Conservation (phyloP, 2,113 vertebrate species). For the Pungitius pungitius region DNA sequence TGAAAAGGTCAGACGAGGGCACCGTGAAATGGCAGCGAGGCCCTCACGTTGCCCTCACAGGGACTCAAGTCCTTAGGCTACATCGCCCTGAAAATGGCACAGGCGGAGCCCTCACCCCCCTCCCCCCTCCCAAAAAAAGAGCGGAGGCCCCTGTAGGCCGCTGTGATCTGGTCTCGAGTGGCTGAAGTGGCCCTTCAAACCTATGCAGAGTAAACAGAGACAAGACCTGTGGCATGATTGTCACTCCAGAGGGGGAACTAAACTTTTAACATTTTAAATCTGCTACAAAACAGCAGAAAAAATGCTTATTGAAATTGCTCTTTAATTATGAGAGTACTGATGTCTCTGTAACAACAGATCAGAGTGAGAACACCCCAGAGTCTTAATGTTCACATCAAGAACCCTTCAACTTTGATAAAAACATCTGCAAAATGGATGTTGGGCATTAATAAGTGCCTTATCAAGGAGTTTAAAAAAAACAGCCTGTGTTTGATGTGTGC, state of each 20-base stretch:
- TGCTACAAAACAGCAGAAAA: background rate
- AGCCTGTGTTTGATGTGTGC: background rate
- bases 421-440: conserved; percentile 8
- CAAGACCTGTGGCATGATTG: background rate
- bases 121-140: conserved; percentile 1
- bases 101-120: conserved; percentile 11
- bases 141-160: conserved; percentile 27
- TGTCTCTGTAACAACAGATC: background rate
- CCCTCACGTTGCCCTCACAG: conserved; percentile 55
- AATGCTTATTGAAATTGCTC: background rate
- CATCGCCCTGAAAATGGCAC: conserved; percentile 67
- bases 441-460: no score
- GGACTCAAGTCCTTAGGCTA: conserved; percentile 41
- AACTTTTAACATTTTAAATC: conserved; percentile 5
- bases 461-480: background rate
- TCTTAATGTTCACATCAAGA: no score
- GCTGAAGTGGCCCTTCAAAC: conserved; percentile 15
- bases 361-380: no score
- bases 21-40: conserved; percentile 76
- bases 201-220: conserved; percentile 9
- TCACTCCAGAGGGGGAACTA: background rate
- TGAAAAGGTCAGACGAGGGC: conserved; percentile 81
- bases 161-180: conserved; percentile 30
- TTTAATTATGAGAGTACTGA: background rate
- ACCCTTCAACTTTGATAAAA: background rate